Conservation (phyloP, 2,113 vertebrate species). For the Ailurus styani region DNA sequence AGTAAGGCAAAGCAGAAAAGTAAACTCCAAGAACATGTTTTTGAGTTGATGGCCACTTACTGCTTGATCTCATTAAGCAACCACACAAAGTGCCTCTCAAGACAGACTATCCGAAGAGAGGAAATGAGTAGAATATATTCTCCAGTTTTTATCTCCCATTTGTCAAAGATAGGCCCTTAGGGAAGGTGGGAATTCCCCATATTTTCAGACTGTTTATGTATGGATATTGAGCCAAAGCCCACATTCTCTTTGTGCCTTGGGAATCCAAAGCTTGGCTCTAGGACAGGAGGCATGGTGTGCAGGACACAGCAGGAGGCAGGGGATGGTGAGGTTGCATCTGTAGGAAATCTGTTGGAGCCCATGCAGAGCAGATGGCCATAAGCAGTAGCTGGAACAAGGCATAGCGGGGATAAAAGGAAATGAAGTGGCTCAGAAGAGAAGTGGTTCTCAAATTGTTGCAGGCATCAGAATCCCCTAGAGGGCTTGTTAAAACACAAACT, state of each 20-base stretch:
- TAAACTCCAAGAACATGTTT: not conserved
- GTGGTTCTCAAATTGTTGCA: not conserved
- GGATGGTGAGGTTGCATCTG: too few species aligned
- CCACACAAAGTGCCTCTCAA: not conserved
- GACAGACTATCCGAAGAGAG: not conserved
- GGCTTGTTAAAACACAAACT: not conserved
- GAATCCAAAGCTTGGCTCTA: not conserved
- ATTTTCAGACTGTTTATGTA: not conserved
- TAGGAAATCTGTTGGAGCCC: not conserved
- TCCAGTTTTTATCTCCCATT: not conserved
- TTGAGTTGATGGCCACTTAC: not conserved
- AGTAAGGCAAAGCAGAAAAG: not conserved
- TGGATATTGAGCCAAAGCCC: not conserved
- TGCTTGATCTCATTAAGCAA: not conserved
- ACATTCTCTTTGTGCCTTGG: not conserved
- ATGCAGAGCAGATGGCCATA: not conserved
- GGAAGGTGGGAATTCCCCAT: not conserved
- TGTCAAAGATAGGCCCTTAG: not conserved
- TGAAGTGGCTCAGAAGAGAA: not conserved
- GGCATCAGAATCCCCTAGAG: not conserved
- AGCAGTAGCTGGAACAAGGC: not conserved
- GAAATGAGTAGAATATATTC: not conserved
- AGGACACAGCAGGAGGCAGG: not conserved
- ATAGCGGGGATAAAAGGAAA: too few species aligned
- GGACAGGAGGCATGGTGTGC: not conserved